Percentiles rank a stretch among this genome's conserved stretches.
Evolutionary conservation across 2,797 vertebrate species (phyloP).

Genomic region (Brotogeris chrysoptera): DNA sequence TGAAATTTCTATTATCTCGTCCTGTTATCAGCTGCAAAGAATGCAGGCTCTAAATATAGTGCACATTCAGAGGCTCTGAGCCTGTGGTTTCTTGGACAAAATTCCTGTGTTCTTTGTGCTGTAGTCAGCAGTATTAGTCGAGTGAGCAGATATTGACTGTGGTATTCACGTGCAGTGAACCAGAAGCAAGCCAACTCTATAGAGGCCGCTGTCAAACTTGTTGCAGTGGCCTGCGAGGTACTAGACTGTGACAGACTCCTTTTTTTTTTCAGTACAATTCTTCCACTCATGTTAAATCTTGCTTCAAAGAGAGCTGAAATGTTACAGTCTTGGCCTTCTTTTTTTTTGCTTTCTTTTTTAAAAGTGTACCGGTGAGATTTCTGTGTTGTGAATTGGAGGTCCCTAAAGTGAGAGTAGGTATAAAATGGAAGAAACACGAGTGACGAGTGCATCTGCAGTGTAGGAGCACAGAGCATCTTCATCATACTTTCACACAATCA

Average conservation of each 20-base stretch:
- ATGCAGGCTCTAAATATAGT: constrained; percentile 66
- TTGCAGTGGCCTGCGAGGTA: constrained; percentile 74
- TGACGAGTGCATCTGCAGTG: background rate
- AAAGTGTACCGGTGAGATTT: background rate
- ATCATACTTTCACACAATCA: background rate
- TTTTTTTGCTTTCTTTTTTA: background rate
- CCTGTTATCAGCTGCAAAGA: constrained; percentile 59
- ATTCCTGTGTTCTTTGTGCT: constrained; percentile 79
- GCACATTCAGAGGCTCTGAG: constrained; percentile 53
- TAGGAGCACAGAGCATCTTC: background rate
- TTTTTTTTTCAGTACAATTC: constrained; percentile 70
- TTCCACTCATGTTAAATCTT: constrained; percentile 72
- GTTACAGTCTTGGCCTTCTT: constrained; percentile 54
- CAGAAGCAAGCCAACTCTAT: constrained; percentile 75
- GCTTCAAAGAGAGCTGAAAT: constrained; percentile 68
- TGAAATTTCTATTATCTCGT: constrained; percentile 59
- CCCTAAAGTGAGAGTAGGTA: background rate
- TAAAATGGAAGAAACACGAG: background rate
- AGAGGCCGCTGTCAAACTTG: constrained; percentile 80
- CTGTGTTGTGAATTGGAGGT: constrained; percentile 9
- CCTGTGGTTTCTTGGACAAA: constrained; percentile 68
- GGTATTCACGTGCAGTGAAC: constrained; percentile 79
- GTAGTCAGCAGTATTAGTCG: constrained; percentile 75
- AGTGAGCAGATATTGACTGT: constrained; percentile 77
- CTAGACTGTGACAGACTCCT: constrained; percentile 76